phyloP scores from a whole-genome alignment of 1,140 invertebrate genomes.

The Nylanderia fulva region DNA sequence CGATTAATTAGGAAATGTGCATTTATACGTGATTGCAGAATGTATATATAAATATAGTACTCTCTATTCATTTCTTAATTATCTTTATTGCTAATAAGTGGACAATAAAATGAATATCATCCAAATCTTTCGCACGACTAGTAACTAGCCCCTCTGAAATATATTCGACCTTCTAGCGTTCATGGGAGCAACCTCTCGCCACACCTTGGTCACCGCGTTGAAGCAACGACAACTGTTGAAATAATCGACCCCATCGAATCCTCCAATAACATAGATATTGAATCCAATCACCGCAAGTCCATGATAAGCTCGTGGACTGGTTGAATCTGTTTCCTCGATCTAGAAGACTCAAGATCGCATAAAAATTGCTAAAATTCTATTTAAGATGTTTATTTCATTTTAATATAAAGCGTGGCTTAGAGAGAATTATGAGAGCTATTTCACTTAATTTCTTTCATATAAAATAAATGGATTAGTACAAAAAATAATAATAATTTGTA shows the following conservation, averaged over 20 bases:
- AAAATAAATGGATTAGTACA: background rate
- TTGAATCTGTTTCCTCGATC: constrained; percentile 87
- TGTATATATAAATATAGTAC: background rate
- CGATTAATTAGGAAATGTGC: background rate
- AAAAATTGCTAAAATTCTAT: constrained; percentile 18
- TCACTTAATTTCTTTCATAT: background rate
- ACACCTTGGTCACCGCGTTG: constrained; percentile 88
- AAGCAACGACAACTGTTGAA: constrained; percentile 89
- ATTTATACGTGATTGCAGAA: background rate
- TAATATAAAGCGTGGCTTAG: background rate
- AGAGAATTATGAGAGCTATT: background rate
- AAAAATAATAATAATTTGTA: background rate
- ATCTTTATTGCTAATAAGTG: background rate
- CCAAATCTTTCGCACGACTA: constrained; percentile 4
- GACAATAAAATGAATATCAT: background rate
- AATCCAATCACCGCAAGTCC: constrained; percentile 89
- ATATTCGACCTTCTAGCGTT: constrained; percentile 86
- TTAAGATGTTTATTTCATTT: background rate
- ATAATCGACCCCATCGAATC: constrained; percentile 89
- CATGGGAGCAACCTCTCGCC: constrained; percentile 90
- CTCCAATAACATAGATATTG: constrained; percentile 90
- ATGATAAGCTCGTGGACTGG: constrained; percentile 90
- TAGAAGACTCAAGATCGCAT: constrained; percentile 60
- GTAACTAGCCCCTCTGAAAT: constrained; percentile 60
- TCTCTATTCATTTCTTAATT: background rate